Evolutionary conservation across 2,888 invertebrate genomes (phyloP).

Genomic region (Apomyelois bistriatella): DNA sequence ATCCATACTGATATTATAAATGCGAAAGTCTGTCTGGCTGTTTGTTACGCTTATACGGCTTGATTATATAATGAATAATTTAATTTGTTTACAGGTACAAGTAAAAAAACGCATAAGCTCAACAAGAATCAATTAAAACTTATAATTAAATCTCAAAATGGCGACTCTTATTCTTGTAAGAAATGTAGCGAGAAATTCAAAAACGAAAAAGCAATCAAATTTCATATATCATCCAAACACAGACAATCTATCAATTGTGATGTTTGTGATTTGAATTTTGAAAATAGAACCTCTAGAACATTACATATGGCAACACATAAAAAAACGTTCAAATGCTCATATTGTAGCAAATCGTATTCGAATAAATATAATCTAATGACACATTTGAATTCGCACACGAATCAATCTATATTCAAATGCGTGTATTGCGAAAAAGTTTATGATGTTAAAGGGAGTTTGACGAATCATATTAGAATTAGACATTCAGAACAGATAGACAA

Average conservation of each 20-base stretch:
- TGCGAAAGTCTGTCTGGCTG: too few species aligned
- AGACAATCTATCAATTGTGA: constrained; percentile 11
- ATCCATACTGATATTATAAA: too few species aligned
- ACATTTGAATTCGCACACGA: constrained; percentile 22
- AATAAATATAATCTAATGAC: not conserved
- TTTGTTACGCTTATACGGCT: too few species aligned
- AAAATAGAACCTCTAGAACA: not conserved
- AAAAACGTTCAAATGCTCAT: not conserved
- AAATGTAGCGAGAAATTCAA: constrained; percentile 14
- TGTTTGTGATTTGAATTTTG: constrained; percentile 1
- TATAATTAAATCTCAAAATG: not conserved
- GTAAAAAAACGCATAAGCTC: not conserved
- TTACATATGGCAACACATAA: constrained; percentile 13
- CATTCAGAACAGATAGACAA: too few species aligned
- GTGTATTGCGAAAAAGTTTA: too few species aligned
- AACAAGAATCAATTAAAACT: constrained; percentile 5
- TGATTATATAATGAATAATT: too few species aligned
- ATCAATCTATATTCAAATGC: too few species aligned
- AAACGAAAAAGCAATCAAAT: not conserved
- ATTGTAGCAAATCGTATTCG: constrained; percentile 18
- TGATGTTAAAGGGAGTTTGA: too few species aligned
- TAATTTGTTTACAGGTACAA: not conserved
- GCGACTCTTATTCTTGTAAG: constrained; percentile 19
- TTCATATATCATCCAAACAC: constrained; percentile 16
- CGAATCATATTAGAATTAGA: too few species aligned